These are phyloP conservation scores for Saccopteryx leptura DNA, from an alignment of 2,113 vertebrate genomes.

Conservation along the genomic window DNA sequence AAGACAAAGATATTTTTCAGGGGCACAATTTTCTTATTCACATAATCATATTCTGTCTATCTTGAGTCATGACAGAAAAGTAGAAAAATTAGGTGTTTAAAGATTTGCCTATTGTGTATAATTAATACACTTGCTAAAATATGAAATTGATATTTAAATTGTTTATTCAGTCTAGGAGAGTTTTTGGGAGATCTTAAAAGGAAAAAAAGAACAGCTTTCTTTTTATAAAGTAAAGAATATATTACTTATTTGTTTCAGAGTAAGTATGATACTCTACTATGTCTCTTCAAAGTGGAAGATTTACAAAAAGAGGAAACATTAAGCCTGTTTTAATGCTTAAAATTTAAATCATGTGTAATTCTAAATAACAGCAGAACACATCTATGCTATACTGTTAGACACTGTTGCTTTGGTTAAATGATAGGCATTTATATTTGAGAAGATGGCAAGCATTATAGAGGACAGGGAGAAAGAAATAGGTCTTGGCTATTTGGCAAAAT, in stretches of 20 bases:
- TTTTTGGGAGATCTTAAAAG: neutral
- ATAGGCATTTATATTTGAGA: neutral
- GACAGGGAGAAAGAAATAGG: neutral
- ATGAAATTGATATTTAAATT: neutral
- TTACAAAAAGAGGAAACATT: neutral
- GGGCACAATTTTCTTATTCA: neutral
- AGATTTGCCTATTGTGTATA: neutral
- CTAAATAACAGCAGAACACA: neutral
- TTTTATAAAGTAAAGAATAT: neutral
- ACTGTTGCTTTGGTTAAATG: neutral
- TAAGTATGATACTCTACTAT: neutral
- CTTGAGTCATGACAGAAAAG: neutral
- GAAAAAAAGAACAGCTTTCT: neutral
- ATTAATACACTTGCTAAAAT: neutral
- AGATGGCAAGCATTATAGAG: neutral
- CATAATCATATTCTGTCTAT: neutral
- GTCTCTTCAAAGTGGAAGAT: neutral
- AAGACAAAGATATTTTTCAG: neutral
- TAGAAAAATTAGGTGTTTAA: neutral
- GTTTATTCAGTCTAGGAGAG: neutral
- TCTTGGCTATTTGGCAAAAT: neutral
- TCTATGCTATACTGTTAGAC: neutral
- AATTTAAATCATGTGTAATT: neutral
- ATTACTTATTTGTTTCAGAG: neutral
- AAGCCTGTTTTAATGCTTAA: neutral